Evolutionary conservation across 2,888 invertebrate species (phyloP).

Genomic region (Lycocerus yunnanus): DNA sequence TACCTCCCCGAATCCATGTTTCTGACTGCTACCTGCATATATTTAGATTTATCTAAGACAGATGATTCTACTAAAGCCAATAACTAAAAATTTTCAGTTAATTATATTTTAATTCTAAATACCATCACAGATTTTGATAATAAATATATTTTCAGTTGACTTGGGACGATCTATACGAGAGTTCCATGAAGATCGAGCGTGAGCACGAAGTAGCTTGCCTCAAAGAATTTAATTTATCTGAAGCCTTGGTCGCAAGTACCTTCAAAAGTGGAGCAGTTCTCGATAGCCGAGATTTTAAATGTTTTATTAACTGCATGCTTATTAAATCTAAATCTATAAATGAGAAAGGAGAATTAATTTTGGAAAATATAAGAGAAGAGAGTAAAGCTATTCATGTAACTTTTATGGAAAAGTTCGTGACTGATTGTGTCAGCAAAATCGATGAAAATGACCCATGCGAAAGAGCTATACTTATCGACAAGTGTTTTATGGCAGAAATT

Average conservation of each 20-base stretch:
- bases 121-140: no score
- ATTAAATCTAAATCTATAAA: background rate
- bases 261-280: background rate
- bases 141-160: background rate
- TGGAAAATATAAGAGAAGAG: background rate
- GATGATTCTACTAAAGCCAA: no score
- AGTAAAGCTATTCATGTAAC: background rate
- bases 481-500: background rate
- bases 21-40: no score
- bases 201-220: background rate
- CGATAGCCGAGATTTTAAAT: background rate
- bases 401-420: background rate
- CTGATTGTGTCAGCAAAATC: background rate
- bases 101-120: no score
- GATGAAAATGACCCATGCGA: background rate
- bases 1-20: no score
- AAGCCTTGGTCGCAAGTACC: background rate
- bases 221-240: background rate
- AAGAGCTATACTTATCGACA: background rate
- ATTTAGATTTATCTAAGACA: no score
- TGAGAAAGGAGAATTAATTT: background rate
- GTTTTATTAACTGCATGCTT: background rate
- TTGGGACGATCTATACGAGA: background rate
- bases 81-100: no score
- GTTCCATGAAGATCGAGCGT: background rate